Base-by-base conservation (phyloP, 2,888 invertebrate species). In the Tachina grossa region DNA sequence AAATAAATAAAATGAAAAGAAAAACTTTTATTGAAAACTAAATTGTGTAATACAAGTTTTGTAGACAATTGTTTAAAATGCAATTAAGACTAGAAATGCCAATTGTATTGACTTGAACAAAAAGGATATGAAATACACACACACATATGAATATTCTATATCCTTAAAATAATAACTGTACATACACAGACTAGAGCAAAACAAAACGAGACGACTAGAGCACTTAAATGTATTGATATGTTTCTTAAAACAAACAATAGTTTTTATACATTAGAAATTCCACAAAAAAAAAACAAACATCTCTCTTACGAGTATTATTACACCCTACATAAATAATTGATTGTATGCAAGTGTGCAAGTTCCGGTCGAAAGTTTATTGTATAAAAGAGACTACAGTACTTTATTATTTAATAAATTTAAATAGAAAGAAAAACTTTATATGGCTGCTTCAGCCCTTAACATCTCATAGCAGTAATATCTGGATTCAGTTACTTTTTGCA, bases 141-240 rank as follows among this genome's bases (percentile, higher is more conserved):
- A 74, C n/a, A 45, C 31, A 55, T 41, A 11, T 9, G 22, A 16
- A 49, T 16, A n/a, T 47, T 63, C 14, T 59, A 39, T 63, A 55
- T 69, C 41, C 41, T 41, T 71, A 41, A 2, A 69, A 68, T 51
- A 51, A 45, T 13, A 55, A 57, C 43, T 51, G 14, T 13, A 53
- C 14, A n/a, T n/a, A 39, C 43, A 57, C 16, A 76, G 19, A 57
- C 75, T 69, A 59, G 6, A 72, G 19, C 51, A 65, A 71, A 11
- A 76, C 53, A 55, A n/a, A 43, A 59, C 31, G 59, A 76, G 75
- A 85, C n/a, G 16, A 59, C 41, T 51, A 51, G 59, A 53, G 41
- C 82, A 85, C 75, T 79, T 82, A 85, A 71, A 82, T 69, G 19
- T 78, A 85, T 82, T 83, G 85, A 68, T 71, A 55, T 79, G 71